Percentiles rank a stretch among this genome's conserved stretches.
Conservation (phyloP, 1,140 invertebrate species). For the Camponotus vicinus region DNA sequence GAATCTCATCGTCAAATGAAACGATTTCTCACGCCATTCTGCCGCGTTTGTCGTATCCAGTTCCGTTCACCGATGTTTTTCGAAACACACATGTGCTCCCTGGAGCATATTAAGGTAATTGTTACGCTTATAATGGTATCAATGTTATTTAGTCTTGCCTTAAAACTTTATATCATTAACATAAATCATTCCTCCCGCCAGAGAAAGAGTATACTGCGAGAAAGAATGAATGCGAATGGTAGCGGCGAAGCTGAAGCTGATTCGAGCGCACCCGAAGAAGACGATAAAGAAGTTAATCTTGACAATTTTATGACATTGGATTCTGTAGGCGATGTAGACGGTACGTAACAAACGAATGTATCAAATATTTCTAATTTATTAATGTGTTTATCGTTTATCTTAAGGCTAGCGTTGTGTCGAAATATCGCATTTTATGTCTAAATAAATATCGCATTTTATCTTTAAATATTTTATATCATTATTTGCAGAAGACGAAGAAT, state of each 20-base stretch:
- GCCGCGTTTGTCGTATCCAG: constrained; percentile 90
- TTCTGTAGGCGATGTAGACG: constrained; percentile 94
- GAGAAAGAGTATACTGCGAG: constrained; percentile 82
- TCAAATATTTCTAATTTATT: not conserved
- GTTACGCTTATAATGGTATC: not conserved
- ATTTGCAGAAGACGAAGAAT: constrained; percentile 87
- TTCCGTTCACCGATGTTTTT: constrained; percentile 94
- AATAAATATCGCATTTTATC: not conserved
- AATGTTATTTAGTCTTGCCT: not conserved
- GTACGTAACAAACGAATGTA: constrained; percentile 80
- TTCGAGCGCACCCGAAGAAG: constrained; percentile 88
- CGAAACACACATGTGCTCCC: constrained; percentile 92
- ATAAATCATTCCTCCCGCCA: constrained; percentile 52
- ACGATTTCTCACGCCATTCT: constrained; percentile 93
- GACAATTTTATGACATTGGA: constrained; percentile 94
- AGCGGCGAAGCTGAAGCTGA: constrained; percentile 82
- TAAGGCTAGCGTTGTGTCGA: too few relatives aligned
- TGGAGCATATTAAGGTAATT: constrained; percentile 92
- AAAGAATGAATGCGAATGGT: constrained; percentile 79
- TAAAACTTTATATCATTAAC: not conserved
- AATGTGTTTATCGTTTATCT: not conserved
- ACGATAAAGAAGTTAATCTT: constrained; percentile 91
- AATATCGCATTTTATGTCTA: not conserved
- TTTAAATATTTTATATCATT: constrained; percentile 17
- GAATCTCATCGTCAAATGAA: constrained; percentile 93